Conservation (phyloP, 2,888 invertebrate genomes). For the Rambutsinella grinnellia region DNA sequence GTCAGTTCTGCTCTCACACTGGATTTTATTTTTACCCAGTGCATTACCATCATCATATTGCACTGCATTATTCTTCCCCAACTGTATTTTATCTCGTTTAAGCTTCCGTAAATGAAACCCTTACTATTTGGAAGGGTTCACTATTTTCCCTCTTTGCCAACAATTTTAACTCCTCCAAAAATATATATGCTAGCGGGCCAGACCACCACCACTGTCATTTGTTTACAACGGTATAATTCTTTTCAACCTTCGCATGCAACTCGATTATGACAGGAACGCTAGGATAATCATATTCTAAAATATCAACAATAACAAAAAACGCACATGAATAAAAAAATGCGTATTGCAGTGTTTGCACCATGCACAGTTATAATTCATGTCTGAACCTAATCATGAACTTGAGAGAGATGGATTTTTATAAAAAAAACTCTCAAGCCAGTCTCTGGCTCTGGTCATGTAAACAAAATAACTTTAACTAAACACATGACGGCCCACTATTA, state of each 20-base stretch:
- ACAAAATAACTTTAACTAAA: too few relatives aligned
- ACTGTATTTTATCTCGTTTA: too few relatives aligned
- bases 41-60: constrained; percentile 3
- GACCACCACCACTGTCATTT: constrained; percentile 17
- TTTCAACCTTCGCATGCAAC: not conserved
- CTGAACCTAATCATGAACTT: too few relatives aligned
- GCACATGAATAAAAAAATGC: too few relatives aligned
- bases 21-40: too few relatives aligned
- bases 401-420: too few relatives aligned
- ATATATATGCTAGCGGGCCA: constrained; percentile 42
- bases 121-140: constrained; percentile 35
- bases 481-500: not conserved
- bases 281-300: too few relatives aligned
- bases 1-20: too few relatives aligned
- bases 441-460: not conserved
- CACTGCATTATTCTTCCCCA: constrained; percentile 3
- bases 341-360: too few relatives aligned
- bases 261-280: not conserved
- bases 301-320: too few relatives aligned
- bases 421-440: not conserved
- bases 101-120: not conserved
- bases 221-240: not conserved
- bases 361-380: too few relatives aligned
- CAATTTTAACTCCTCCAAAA: constrained; percentile 9
- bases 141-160: constrained; percentile 2